phyloP scores from a whole-genome alignment of 2,797 vertebrate species.

The Halcyon smyrnensis region DNA sequence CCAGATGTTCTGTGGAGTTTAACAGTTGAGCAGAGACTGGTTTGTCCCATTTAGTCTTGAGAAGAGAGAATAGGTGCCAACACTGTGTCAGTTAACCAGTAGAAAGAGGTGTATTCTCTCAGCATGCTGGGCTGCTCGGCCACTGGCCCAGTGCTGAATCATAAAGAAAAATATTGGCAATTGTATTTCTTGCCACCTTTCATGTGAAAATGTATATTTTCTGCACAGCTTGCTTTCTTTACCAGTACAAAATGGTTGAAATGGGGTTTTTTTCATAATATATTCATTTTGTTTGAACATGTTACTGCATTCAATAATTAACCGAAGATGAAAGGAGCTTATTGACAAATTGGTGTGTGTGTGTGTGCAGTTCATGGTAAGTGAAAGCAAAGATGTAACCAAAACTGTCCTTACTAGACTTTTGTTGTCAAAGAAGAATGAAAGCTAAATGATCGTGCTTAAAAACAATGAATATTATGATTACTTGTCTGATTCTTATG shows the following conservation, averaged over 20 bases:
- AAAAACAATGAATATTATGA: not conserved
- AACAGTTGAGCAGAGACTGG: not conserved
- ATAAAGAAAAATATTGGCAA: not conserved
- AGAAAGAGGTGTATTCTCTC: not conserved
- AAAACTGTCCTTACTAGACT: not conserved
- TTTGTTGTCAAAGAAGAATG: not conserved
- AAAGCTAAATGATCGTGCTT: not conserved
- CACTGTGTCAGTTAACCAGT: not conserved
- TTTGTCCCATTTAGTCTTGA: not conserved
- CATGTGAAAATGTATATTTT: not conserved
- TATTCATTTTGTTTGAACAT: not conserved
- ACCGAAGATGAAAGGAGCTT: not conserved
- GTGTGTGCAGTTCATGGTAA: not conserved
- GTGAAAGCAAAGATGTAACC: not conserved
- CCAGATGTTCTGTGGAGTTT: not conserved
- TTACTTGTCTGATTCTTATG: not conserved
- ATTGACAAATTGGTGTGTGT: not conserved
- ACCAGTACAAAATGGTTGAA: not conserved
- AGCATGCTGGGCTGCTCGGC: not conserved
- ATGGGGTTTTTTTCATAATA: not conserved
- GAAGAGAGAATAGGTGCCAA: not conserved
- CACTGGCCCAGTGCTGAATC: not conserved
- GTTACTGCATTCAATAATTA: not conserved
- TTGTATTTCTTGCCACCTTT: not conserved
- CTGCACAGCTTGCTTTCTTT: not conserved